These are phyloP conservation scores for Temnothorax ravouxi DNA, from an alignment of 2,888 invertebrate species.

Conservation along the genomic window DNA sequence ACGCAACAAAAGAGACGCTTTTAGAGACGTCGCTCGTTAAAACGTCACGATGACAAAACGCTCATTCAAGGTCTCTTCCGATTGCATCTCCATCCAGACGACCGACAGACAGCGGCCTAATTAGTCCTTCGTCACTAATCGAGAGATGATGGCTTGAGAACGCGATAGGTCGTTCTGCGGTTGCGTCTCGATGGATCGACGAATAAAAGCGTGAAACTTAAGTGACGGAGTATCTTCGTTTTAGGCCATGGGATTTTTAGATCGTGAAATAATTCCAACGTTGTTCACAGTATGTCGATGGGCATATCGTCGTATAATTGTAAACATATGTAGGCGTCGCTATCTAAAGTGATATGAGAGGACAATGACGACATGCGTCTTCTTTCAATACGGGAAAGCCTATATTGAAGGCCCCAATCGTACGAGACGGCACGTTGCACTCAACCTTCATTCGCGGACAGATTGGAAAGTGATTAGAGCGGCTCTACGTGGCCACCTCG, in stretches of 20 bases:
- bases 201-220: background rate
- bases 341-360: background rate
- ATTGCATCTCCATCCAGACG: constrained; percentile 46
- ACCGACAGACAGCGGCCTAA: constrained; percentile 39
- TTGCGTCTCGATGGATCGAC: background rate
- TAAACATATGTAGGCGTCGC: constrained; percentile 5
- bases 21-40: constrained; percentile 27
- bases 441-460: constrained; percentile 38
- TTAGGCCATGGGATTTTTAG: background rate
- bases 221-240: background rate
- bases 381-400: background rate
- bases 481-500: constrained; percentile 1
- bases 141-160: background rate
- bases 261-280: background rate
- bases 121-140: constrained; percentile 30
- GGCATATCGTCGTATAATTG: background rate
- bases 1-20: constrained; percentile 64
- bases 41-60: constrained; percentile 11
- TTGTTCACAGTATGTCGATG: background rate
- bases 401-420: background rate
- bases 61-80: constrained; percentile 20
- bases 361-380: constrained; percentile 20
- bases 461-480: constrained; percentile 48
- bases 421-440: background rate
- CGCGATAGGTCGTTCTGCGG: background rate